phyloP scores from a whole-genome alignment of 2,888 invertebrate species.

The Dynastes hyllus region DNA sequence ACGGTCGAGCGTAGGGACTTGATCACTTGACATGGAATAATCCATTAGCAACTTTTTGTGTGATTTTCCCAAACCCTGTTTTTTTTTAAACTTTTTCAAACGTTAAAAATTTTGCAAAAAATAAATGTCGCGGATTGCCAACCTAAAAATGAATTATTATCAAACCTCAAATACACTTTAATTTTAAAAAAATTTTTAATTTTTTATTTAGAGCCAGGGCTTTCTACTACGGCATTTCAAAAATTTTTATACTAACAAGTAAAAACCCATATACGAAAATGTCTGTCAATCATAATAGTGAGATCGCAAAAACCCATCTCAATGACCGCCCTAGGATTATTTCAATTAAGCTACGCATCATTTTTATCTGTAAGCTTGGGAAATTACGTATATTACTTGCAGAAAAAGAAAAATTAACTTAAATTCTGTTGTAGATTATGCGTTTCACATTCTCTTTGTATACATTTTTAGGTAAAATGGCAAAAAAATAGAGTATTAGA shows the following conservation, averaged over 20 bases:
- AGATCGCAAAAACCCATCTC: slow-evolving; percentile 51
- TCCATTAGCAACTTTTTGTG: no score
- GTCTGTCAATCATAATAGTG: slow-evolving; percentile 50
- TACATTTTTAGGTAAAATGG: slow-evolving; percentile 51
- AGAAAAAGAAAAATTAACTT: neutral
- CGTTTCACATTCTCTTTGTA: slow-evolving; percentile 56
- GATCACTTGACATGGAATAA: no score
- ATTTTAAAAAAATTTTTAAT: neutral
- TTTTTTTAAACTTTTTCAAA: no score
- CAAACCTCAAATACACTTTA: no score
- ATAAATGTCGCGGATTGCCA: no score
- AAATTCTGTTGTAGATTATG: slow-evolving; percentile 52
- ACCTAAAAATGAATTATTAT: no score
- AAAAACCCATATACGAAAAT: slow-evolving; percentile 52
- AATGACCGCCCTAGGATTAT: slow-evolving; percentile 54
- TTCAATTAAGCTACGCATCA: slow-evolving; percentile 55
- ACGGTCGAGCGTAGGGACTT: no score
- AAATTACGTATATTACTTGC: neutral
- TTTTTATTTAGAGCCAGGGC: slow-evolving; percentile 49
- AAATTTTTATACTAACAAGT: slow-evolving; percentile 47
- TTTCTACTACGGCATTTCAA: slow-evolving; percentile 46
- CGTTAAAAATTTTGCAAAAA: no score
- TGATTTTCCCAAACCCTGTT: no score
- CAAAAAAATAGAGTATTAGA: slow-evolving; percentile 5
- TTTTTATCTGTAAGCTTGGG: slow-evolving; percentile 52